phyloP scores from a whole-genome alignment of 2,797 vertebrate species.

The Gambusia yucatana region DNA sequence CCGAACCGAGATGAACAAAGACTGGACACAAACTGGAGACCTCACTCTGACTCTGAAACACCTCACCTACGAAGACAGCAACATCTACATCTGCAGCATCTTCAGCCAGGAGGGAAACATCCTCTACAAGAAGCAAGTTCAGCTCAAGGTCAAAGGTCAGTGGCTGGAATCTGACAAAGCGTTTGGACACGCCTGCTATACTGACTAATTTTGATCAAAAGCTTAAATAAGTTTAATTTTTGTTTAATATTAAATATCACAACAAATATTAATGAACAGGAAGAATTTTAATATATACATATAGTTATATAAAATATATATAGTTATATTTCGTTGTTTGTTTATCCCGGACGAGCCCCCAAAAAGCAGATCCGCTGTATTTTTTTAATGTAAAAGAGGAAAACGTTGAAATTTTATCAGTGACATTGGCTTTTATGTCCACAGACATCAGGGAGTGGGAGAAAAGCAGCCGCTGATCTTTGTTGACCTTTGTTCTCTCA shows the following conservation, averaged over 20 bases:
- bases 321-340: not conserved
- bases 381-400: not conserved
- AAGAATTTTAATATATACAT: not conserved
- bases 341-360: not conserved
- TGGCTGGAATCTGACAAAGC: not conserved
- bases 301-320: no score
- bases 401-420: not conserved
- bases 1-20: not conserved
- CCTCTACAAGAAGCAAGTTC: not conserved
- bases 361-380: not conserved
- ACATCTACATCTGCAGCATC: conserved; percentile 1
- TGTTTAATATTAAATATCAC: not conserved
- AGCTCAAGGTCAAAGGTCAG: not conserved
- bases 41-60: not conserved
- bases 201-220: not conserved
- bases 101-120: not conserved
- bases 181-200: not conserved
- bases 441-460: not conserved
- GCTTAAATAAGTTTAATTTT: not conserved
- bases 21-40: not conserved
- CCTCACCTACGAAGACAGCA: not conserved
- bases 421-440: not conserved
- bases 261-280: not conserved
- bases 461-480: not conserved
- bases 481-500: not conserved